Conservation (phyloP, 35 echinoderm and acorn worm species). For the Strongylocentrotus purpuratus region DNA sequence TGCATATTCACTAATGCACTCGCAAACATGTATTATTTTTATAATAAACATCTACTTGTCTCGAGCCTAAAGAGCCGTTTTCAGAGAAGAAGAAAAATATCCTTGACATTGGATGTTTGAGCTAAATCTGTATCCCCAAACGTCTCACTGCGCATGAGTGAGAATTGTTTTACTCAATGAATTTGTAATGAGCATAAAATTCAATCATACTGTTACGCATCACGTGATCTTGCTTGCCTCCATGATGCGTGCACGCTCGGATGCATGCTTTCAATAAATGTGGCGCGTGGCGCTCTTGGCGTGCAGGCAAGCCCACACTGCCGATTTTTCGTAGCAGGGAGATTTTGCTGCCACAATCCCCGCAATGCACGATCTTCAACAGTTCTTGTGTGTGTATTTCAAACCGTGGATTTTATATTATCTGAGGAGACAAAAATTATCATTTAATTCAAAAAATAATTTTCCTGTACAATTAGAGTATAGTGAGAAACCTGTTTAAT, state of each 20-base stretch:
- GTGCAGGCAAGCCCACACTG: not conserved
- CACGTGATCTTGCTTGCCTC: not conserved
- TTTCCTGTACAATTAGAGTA: too few relatives aligned
- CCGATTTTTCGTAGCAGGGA: not conserved
- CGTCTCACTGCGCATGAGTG: not conserved
- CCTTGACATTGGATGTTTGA: not conserved
- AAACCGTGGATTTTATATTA: too few relatives aligned
- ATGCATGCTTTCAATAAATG: not conserved
- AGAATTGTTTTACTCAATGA: slow-evolving; percentile 13
- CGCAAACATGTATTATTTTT: too few relatives aligned
- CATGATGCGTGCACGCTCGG: not conserved
- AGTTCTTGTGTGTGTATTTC: too few relatives aligned
- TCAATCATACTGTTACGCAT: not conserved
- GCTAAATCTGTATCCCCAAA: not conserved
- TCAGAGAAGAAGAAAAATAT: not conserved
- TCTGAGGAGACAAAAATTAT: too few relatives aligned
- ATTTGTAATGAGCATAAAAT: not conserved
- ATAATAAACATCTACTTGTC: too few relatives aligned
- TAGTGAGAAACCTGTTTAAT: too few relatives aligned
- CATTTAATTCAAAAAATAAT: too few relatives aligned
- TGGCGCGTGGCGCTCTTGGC: not conserved
- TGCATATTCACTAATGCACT: too few relatives aligned
- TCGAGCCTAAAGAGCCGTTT: not conserved
- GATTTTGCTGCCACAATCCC: too few relatives aligned
- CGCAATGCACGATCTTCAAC: not conserved